A percentile compares a stretch with the other conserved stretches of the same genome.
Evolutionary conservation across 2,888 invertebrate genomes (phyloP).

Genomic region (Iphiclides podalirius): DNA sequence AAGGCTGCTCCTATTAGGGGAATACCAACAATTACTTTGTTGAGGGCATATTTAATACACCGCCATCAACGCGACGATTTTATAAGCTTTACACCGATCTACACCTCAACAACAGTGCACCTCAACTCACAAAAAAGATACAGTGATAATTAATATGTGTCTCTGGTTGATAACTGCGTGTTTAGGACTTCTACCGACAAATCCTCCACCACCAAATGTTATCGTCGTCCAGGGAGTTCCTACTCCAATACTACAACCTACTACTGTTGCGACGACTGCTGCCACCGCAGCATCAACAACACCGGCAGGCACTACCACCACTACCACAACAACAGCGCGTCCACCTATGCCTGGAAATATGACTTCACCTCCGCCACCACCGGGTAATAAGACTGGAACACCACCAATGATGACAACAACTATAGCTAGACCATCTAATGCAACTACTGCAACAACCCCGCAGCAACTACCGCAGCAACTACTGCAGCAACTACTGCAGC

Average conservation of each 20-base stretch:
- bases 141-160: slow-evolving; percentile 50
- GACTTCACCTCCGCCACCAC: slow-evolving; percentile 22
- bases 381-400: slow-evolving; percentile 17
- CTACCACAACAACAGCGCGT: slow-evolving; percentile 26
- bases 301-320: slow-evolving; percentile 21
- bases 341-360: slow-evolving; percentile 25
- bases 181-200: slow-evolving; percentile 61
- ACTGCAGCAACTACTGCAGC: slow-evolving; percentile 27
- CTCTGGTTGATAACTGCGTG: slow-evolving; percentile 74
- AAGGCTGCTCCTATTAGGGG: slow-evolving; percentile 73
- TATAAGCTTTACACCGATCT: slow-evolving; percentile 38
- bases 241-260: slow-evolving; percentile 61
- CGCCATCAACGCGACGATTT: slow-evolving; percentile 47
- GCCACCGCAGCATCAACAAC: slow-evolving; percentile 28
- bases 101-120: slow-evolving; percentile 10
- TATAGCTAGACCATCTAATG: slow-evolving; percentile 27
- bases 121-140: slow-evolving; percentile 3
- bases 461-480: slow-evolving; percentile 26
- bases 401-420: slow-evolving; percentile 26
- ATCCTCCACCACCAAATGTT: slow-evolving; percentile 46
- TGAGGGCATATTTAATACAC: slow-evolving; percentile 69
- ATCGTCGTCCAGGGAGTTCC: slow-evolving; percentile 60
- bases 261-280: slow-evolving; percentile 44
- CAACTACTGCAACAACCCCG: slow-evolving; percentile 17
- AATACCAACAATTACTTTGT: slow-evolving; percentile 62